Base-by-base conservation (phyloP, 53 echinoderm and acorn worm species). In the Stichopus horrens region DNA sequence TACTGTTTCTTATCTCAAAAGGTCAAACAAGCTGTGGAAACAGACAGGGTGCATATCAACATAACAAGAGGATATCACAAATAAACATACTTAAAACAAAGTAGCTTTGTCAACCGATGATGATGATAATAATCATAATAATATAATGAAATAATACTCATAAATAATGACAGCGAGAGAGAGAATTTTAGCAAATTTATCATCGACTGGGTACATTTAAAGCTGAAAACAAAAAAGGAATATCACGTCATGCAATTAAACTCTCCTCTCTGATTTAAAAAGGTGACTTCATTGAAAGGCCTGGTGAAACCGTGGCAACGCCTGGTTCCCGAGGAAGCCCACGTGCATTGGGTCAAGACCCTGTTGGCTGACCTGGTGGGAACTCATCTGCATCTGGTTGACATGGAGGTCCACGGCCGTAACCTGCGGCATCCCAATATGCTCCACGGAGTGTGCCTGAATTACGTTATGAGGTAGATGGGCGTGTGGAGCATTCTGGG, bases 281-380 rank as follows among this genome's bases (percentile, higher is more conserved):
- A 85, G 66, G 85, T 85, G 85, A 85, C 85, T 55, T 95, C 90
- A 96, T 91, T 99, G 99, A 86, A 99, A 99, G 86, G 96, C 99
- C 88, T 99, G 99, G 79, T 99, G 99, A 76, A 99, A 98, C 67
- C 94, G 88, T 18, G 99, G 99, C 87, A 99, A 83, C 55, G 96
- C 91, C 73, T 96, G 99, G 88, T 91, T 94, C 21, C 91, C 90
- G 18, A 90, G 83, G 89, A 92, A 93, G 79, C 92, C 93, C 55
- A 91, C 89, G 83, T 93, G 96, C 52, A 86, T 67, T 18, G 86
- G 89, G 82, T 89, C 87, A 74, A 95, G 88, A 75, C 76, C 89
- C 92, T 90, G 90, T 80, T 79, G 83, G 85, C 86, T 52, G 88
- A 78, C 86, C 77, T 89, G 79, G 77, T 88, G 86, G 71, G 90